Evolutionary conservation across 2,888 invertebrate species (phyloP).

Genomic region (Polymixis flavicincta): DNA sequence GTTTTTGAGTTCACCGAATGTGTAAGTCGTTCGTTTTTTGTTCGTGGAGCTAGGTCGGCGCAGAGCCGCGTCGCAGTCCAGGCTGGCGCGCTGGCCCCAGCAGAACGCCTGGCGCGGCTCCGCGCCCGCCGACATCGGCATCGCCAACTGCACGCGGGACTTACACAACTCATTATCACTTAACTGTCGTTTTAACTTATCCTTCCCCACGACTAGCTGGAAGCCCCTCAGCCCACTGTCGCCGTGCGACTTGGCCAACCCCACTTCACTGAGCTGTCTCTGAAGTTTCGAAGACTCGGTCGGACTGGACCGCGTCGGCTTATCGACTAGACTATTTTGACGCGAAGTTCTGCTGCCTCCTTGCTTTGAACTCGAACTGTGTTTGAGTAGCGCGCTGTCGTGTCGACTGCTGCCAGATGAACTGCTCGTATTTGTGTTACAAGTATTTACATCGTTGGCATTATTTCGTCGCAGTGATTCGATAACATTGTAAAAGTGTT

Average conservation of each 20-base stretch:
- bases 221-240: conserved; percentile 79
- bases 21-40: conserved; percentile 78
- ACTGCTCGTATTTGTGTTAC: conserved; percentile 80
- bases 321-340: conserved; percentile 83
- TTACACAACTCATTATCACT: conserved; percentile 85
- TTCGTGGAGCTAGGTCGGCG: conserved; percentile 60
- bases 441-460: conserved; percentile 65
- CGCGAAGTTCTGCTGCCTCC: conserved; percentile 71
- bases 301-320: conserved; percentile 74
- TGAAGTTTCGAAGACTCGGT: conserved; percentile 74
- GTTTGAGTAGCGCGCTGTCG: conserved; percentile 67
- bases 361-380: conserved; percentile 66
- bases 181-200: conserved; percentile 84
- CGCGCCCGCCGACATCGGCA: conserved; percentile 89
- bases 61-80: conserved; percentile 76
- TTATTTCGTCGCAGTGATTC: conserved; percentile 80
- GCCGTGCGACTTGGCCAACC: conserved; percentile 71
- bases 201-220: conserved; percentile 84
- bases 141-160: conserved; percentile 81
- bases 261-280: conserved; percentile 83
- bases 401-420: conserved; percentile 81
- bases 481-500: conserved; percentile 85
- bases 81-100: conserved; percentile 81
- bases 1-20: conserved; percentile 88
- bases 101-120: conserved; percentile 83